Conservation (phyloP, 1,140 invertebrate genomes). For the Hyphantria cunea region DNA sequence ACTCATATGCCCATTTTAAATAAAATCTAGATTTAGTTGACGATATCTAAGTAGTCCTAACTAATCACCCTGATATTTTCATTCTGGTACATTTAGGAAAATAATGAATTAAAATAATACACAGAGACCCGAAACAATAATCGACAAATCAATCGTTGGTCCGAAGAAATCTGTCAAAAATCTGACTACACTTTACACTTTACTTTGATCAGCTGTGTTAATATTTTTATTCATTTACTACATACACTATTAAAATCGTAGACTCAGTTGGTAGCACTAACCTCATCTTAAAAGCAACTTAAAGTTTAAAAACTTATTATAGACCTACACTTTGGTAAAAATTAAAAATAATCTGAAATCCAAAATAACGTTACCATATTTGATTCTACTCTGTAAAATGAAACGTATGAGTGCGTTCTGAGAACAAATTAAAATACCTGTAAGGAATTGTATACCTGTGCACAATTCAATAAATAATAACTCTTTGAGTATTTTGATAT, state of each 20-base stretch:
- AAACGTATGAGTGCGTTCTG: background rate
- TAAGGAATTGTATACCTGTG: no score
- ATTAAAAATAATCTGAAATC: no score
- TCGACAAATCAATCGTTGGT: conserved; percentile 52
- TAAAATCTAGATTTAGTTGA: background rate
- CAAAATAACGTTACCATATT: background rate
- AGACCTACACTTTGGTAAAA: no score
- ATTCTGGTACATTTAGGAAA: conserved; percentile 42
- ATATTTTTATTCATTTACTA: no score
- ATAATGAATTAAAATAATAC: conserved; percentile 39
- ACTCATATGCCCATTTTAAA: conserved; percentile 24
- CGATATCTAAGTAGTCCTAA: conserved; percentile 6
- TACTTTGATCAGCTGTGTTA: conserved; percentile 5
- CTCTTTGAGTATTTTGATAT: no score
- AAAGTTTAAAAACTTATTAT: no score
- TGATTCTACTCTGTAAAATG: background rate
- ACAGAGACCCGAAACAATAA: conserved; percentile 40
- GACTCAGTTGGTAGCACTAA: background rate
- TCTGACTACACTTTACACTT: conserved; percentile 13
- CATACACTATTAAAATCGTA: no score
- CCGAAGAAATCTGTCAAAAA: conserved; percentile 48
- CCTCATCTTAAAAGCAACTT: no score
- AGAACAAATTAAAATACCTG: background rate
- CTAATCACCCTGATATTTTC: conserved; percentile 36
- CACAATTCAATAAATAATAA: no score